Base-by-base conservation (phyloP, 30 jellyfish, hydroid and myxozoan species). In the Hydractinia echinata region DNA sequence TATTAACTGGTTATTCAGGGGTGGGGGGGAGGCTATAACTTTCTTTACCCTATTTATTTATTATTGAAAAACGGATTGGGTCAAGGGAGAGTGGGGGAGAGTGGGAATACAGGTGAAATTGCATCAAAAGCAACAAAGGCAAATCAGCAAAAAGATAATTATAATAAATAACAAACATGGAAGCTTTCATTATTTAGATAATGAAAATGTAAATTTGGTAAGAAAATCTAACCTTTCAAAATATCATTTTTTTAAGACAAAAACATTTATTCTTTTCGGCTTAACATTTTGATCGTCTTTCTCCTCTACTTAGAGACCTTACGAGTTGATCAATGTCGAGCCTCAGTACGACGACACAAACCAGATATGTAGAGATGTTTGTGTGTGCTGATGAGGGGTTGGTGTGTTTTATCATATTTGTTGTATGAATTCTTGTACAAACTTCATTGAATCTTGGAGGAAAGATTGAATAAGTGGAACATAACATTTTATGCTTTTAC, bases 311-410 rank as follows among this genome's bases (percentile, higher is more conserved):
- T 55, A 74, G 83, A 19, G 66, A 5, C 70, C 58, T 0, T 49
- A 9, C 20, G 62, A 20, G 61, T 48, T 74, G 50, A 50, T 30
- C 54, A 74, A 74, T 74, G 95, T 92, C 16, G 96, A 92, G 53
- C 94, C 88, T 2, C 95, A 81, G 81, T 92, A 79, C 85, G 1
- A 79, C 87, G 53, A 77, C 81, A 55, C 79, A 83, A 53, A 83
- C 96, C 8, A 70, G 96, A 83, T 93, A 72, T 76, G 71, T 85
- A 39, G 99, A 93, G 73, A 53, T 84, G 82, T 84, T 62, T 64
- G 87, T 82, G 6, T 88, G 79, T 51, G 87, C 85, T 48, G 99
- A 93, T 76, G 60, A 93, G 60, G 90, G 82, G 8, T 54, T 84
- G 44, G 99, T 93, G 62, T 74, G 96, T 73, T n/a, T 19, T 4